A percentile compares a stretch with the other conserved stretches of the same genome.
These are phyloP conservation scores for Eublepharis macularius DNA, from an alignment of 2,113 vertebrate species.

Conservation along the genomic window DNA sequence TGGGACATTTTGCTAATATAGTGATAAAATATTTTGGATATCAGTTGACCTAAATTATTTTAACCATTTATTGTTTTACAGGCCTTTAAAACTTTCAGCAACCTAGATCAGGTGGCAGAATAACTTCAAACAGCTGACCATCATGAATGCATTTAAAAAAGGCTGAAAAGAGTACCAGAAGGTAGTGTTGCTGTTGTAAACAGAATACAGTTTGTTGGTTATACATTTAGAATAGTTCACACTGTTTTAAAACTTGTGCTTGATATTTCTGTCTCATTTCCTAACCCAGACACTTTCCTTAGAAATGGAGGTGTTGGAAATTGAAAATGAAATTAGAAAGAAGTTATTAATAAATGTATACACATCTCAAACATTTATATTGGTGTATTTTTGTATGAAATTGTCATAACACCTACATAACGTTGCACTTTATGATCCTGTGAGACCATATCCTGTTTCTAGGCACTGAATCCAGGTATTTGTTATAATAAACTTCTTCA, in stretches of 20 bases:
- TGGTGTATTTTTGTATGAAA: not conserved
- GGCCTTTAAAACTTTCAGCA: slow-evolving; percentile 64
- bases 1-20: slow-evolving; percentile 17
- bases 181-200: slow-evolving; percentile 65
- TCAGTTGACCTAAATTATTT: slow-evolving; percentile 7
- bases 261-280: not conserved
- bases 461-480: not conserved
- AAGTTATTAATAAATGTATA: not conserved
- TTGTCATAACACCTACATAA: not conserved
- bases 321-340: not conserved
- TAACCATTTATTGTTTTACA: slow-evolving; percentile 68
- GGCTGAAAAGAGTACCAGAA: slow-evolving; percentile 76
- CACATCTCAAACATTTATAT: not conserved
- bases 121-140: slow-evolving; percentile 67
- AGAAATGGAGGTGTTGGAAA: not conserved
- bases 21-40: not conserved
- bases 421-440: not conserved
- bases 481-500: not conserved
- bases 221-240: not conserved
- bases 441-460: not conserved
- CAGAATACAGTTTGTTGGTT: not conserved
- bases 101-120: slow-evolving; percentile 43
- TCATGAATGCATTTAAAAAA: slow-evolving; percentile 77
- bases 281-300: not conserved
- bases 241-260: not conserved